Conservation (phyloP, 2,888 invertebrate genomes). For the Beris chalybata region DNA sequence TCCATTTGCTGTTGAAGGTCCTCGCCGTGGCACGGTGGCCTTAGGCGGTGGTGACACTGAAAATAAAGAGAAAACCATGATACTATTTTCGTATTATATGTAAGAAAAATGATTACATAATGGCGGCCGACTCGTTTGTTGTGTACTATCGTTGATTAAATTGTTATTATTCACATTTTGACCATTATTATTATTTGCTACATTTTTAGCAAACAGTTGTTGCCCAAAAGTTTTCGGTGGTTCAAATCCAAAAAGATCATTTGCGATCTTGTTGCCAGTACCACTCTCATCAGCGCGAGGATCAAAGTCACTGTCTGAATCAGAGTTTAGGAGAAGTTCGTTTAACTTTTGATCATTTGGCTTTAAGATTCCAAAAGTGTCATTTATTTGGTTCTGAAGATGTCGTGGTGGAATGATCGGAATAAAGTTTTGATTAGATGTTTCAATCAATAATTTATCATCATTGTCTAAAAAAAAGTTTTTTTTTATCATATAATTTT, state of each 20-base stretch:
- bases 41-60: slow-evolving; percentile 90
- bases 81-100: too few species aligned
- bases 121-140: slow-evolving; percentile 63
- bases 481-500: slow-evolving; percentile 4
- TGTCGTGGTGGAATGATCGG: slow-evolving; percentile 55
- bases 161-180: slow-evolving; percentile 42
- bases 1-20: slow-evolving; percentile 49
- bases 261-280: slow-evolving; percentile 50
- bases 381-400: slow-evolving; percentile 59
- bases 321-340: slow-evolving; percentile 72
- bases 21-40: slow-evolving; percentile 63
- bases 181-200: slow-evolving; percentile 47
- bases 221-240: slow-evolving; percentile 55
- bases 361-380: slow-evolving; percentile 60
- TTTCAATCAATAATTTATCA: slow-evolving; percentile 54
- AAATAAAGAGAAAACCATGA: too few species aligned
- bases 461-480: slow-evolving; percentile 42
- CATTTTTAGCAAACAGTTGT: slow-evolving; percentile 57
- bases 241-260: slow-evolving; percentile 56
- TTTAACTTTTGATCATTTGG: slow-evolving; percentile 77
- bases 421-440: slow-evolving; percentile 50
- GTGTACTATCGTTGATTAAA: slow-evolving; percentile 37
- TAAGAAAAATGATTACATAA: slow-evolving; percentile 61
- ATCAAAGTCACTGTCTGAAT: slow-evolving; percentile 86
- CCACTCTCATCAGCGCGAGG: slow-evolving; percentile 77